Conservation (phyloP, 1,140 invertebrate genomes). For the Meteorus sp. region DNA sequence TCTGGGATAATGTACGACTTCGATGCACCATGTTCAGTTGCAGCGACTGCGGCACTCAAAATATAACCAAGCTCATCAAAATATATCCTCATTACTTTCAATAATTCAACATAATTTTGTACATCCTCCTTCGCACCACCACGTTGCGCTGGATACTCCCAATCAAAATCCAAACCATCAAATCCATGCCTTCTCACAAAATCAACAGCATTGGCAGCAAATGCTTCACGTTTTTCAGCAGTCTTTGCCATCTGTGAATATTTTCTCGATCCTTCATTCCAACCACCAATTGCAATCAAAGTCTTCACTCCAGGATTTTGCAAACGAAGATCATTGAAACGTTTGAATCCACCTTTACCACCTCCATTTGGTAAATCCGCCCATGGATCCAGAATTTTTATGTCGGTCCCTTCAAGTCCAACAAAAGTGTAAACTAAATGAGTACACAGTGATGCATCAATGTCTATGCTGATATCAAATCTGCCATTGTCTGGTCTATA, state of each 20-base stretch:
- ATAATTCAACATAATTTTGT: slow-evolving; percentile 56
- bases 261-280: slow-evolving; percentile 68
- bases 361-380: slow-evolving; percentile 60
- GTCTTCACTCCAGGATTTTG: slow-evolving; percentile 67
- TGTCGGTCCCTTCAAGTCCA: slow-evolving; percentile 56
- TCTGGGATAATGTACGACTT: slow-evolving; percentile 62
- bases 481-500: slow-evolving; percentile 68
- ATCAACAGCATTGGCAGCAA: slow-evolving; percentile 63
- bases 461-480: slow-evolving; percentile 66
- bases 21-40: slow-evolving; percentile 49
- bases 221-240: slow-evolving; percentile 58
- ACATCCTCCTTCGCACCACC: slow-evolving; percentile 62
- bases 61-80: slow-evolving; percentile 52
- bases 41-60: slow-evolving; percentile 60
- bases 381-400: slow-evolving; percentile 63
- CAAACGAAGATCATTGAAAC: slow-evolving; percentile 61
- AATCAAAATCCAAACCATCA: slow-evolving; percentile 81
- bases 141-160: slow-evolving; percentile 76
- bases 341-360: slow-evolving; percentile 53
- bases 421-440: slow-evolving; percentile 72
- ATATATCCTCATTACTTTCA: slow-evolving; percentile 58
- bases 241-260: slow-evolving; percentile 65
- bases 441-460: slow-evolving; percentile 72
- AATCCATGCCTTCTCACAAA: slow-evolving; percentile 69
- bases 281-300: slow-evolving; percentile 75